Base-by-base conservation (phyloP, 1,140 invertebrate genomes). In the Choristoneura fumiferana region DNA sequence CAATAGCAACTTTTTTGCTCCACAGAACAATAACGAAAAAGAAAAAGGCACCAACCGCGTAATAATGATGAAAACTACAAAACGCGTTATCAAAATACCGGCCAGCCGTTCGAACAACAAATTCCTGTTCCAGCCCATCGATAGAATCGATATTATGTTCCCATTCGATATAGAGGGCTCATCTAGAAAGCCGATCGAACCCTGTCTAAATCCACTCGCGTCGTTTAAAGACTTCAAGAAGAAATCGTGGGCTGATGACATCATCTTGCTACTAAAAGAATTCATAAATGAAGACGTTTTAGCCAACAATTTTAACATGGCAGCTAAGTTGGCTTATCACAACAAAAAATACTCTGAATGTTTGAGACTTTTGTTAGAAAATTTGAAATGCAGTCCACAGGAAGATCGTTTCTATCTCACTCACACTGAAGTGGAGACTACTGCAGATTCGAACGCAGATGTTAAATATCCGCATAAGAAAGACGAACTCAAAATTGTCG, bases 51-150 rank as follows among this genome's bases (percentile, higher is more conserved):
- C 54, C 6, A 84, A 77, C 35, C 67, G 81, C 6, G 67, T 89
- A 0, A 84, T 89, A 40, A 84, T 85, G 81, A 89, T 89, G 85
- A 87, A 89, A 57, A 89, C 85, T 1, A 87, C 84, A 6, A 89
- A 86, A 58, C 73, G 85, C 0, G 81, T 89, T 0, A 89, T 89
- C 29, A 89, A 86, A 66, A 87, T 89, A 56, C 85, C 85, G 4
- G 75, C 81, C 0, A 77, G 64, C 54, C 65, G 73, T 0, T 74
- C 58, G 55, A 76, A 69, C 45, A 84, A 85, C 60, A 87, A 86
- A 57, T 89, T 86, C 49, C 15, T 81, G 1, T 89, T 87, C 54
- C 78, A 84, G 53, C 71, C 68, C 8, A 67, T 87, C 8, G 86
- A 86, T 45, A 67, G 74, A 29, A 63, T 87, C 4, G 78, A 84